Conservation (phyloP, 2,888 invertebrate species). For the Bombyx huttoni region DNA sequence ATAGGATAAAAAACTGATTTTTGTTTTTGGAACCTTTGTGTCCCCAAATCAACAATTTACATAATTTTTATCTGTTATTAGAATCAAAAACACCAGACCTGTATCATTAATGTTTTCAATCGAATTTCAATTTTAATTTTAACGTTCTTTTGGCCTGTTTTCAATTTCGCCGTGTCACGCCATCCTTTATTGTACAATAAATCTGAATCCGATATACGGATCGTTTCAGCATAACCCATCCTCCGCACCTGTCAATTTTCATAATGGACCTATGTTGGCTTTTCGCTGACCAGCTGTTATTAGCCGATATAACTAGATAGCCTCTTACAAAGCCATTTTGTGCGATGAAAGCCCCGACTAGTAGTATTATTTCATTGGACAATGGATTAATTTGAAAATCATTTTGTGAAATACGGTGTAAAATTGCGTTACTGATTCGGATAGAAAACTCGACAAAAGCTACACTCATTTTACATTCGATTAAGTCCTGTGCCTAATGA, state of each 20-base stretch:
- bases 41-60: no score
- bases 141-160: no score
- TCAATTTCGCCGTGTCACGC: no score
- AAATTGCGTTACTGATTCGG: not conserved
- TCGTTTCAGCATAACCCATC: conserved; percentile 6
- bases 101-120: no score
- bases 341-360: conserved; percentile 10
- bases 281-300: conserved; percentile 45
- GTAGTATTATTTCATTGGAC: not conserved
- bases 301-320: conserved; percentile 20
- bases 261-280: conserved; percentile 42
- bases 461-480: not conserved
- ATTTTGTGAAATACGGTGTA: not conserved
- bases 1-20: no score
- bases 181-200: not conserved
- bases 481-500: not conserved
- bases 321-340: conserved; percentile 10
- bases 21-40: no score
- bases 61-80: no score
- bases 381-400: not conserved
- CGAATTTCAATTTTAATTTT: no score
- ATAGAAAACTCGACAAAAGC: no score
- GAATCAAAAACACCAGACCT: no score
- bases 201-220: not conserved
- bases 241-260: conserved; percentile 43